Conservation (phyloP, 2,113 vertebrate genomes). For the Psammodynastes pulverulentus region DNA sequence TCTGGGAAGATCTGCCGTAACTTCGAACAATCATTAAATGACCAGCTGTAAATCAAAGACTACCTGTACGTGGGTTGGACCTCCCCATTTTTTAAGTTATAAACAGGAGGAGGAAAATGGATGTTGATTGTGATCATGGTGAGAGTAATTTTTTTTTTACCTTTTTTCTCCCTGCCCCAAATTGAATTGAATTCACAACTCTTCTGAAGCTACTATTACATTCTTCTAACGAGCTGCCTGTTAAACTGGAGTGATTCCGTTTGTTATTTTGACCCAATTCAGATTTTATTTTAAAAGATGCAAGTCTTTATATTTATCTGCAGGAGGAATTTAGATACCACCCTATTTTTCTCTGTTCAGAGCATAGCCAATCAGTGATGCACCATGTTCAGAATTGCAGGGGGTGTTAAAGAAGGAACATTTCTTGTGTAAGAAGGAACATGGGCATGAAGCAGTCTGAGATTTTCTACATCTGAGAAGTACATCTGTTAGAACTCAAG, state of each 20-base stretch:
- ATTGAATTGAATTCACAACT: neutral
- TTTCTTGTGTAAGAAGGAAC: neutral
- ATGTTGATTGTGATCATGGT: neutral
- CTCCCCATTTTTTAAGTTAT: neutral
- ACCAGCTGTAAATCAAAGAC: neutral
- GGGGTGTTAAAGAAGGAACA: neutral
- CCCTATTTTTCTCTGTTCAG: too few relatives aligned
- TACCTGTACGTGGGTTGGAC: neutral
- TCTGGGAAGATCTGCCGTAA: neutral
- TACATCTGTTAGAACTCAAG: neutral
- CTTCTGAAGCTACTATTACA: neutral
- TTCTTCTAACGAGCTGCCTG: neutral
- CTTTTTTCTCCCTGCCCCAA: too few relatives aligned
- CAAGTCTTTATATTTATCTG: neutral
- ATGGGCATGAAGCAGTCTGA: neutral
- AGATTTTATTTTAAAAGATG: neutral
- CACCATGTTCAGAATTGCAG: neutral
- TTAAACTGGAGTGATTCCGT: neutral
- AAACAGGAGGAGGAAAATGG: neutral
- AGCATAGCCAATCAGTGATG: neutral
- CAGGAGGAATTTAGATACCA: neutral
- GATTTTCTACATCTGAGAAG: neutral
- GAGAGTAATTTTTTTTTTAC: neutral
- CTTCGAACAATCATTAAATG: neutral
- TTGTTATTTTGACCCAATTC: neutral